These are phyloP conservation scores for Urocitellus parryii DNA, from an alignment of 2,113 vertebrate genomes.

Conservation along the genomic window DNA sequence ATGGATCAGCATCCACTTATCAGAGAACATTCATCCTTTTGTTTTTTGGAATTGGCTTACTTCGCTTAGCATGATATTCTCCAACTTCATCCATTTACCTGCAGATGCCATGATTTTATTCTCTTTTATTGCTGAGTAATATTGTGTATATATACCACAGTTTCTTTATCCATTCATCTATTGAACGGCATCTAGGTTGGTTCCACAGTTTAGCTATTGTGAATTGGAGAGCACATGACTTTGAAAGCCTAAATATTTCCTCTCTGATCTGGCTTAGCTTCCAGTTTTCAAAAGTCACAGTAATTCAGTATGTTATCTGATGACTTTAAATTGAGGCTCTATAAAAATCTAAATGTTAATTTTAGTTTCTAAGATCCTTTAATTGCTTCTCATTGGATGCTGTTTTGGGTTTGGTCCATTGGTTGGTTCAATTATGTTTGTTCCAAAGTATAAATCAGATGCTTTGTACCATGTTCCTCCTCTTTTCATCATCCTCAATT, in stretches of 20 bases:
- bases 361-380: background rate
- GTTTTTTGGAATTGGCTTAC: too few relatives aligned
- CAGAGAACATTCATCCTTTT: too few relatives aligned
- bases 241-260: background rate
- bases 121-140: too few relatives aligned
- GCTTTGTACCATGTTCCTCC: background rate
- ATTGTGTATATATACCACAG: too few relatives aligned
- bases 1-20: too few relatives aligned
- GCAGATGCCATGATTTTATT: too few relatives aligned
- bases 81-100: too few relatives aligned
- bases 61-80: too few relatives aligned
- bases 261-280: accelerated
- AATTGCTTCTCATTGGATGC: background rate
- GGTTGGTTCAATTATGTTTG: background rate
- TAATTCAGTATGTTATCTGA: background rate
- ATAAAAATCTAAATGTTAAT: background rate
- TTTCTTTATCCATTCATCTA: too few relatives aligned
- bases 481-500: accelerated
- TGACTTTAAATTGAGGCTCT: background rate
- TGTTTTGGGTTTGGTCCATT: background rate
- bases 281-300: background rate
- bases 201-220: too few relatives aligned
- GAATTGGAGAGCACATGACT: background rate
- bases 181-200: too few relatives aligned
- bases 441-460: background rate